Conservation (phyloP, 2,113 vertebrate species). For the Propithecus coquereli region DNA sequence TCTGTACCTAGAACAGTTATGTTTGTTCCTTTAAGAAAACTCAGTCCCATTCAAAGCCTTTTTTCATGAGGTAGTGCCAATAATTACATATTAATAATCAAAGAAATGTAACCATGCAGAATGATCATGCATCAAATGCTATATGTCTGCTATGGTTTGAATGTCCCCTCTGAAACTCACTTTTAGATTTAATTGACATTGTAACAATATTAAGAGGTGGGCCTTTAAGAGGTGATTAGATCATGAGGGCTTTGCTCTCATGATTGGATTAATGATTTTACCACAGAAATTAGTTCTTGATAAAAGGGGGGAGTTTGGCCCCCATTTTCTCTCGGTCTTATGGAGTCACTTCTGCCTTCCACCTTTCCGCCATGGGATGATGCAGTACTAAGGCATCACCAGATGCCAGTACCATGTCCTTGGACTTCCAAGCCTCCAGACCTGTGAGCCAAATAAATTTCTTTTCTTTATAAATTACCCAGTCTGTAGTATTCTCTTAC, state of each 20-base stretch:
- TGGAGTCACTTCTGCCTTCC: not conserved
- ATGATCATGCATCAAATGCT: not conserved
- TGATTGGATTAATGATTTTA: not conserved
- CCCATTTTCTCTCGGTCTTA: not conserved
- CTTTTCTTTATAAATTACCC: not conserved
- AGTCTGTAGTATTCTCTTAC: not conserved
- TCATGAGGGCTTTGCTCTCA: not conserved
- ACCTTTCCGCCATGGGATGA: not conserved
- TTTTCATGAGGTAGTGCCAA: not conserved
- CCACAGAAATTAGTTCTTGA: not conserved
- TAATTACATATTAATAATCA: slow-evolving; percentile 18
- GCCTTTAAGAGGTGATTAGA: not conserved
- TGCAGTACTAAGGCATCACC: not conserved
- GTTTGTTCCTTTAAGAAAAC: not conserved
- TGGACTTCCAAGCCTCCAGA: not conserved
- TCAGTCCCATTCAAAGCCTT: not conserved
- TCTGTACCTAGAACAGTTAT: not conserved
- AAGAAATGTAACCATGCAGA: not conserved
- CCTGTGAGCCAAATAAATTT: not conserved
- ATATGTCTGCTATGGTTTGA: not conserved
- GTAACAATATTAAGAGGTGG: not conserved
- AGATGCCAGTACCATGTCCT: not conserved
- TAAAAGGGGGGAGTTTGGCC: not conserved
- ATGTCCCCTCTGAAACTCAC: not conserved
- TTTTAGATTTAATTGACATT: not conserved